Conservation (phyloP, 2,888 invertebrate species). For the Cremastobaeus sp. region DNA sequence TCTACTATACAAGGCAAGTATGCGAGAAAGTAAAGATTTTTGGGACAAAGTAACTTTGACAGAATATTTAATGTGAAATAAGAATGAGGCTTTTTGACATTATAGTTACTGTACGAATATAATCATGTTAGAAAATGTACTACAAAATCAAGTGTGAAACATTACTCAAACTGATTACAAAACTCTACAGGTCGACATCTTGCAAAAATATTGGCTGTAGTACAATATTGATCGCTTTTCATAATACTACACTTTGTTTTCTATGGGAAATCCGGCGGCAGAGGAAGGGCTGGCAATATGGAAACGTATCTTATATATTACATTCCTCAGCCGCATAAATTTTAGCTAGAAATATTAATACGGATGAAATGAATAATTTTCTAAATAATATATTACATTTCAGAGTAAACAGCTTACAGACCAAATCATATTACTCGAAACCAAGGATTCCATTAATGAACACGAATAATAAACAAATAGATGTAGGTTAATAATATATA, state of each 20-base stretch:
- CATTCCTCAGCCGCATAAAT: constrained; percentile 9
- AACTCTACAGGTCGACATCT: constrained; percentile 23
- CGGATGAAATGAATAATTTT: constrained; percentile 8
- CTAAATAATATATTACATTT: not conserved
- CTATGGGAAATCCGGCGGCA: constrained; percentile 35
- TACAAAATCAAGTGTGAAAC: constrained; percentile 1
- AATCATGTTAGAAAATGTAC: not conserved
- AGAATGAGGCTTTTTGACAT: too few relatives aligned
- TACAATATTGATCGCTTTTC: constrained; percentile 48
- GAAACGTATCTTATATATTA: constrained; percentile 13
- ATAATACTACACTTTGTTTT: constrained; percentile 40
- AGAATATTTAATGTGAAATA: too few relatives aligned
- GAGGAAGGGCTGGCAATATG: constrained; percentile 15
- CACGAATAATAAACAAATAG: constrained; percentile 12
- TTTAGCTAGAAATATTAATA: constrained; percentile 4
- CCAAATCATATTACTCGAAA: not conserved
- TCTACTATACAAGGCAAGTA: too few relatives aligned
- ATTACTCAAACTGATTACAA: not conserved
- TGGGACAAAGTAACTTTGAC: too few relatives aligned
- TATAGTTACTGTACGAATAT: too few relatives aligned
- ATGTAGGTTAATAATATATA: not conserved
- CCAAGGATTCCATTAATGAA: not conserved
- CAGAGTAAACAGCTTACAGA: not conserved
- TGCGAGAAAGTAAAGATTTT: too few relatives aligned
- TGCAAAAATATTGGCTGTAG: constrained; percentile 36